phyloP scores from a whole-genome alignment of 2,113 vertebrate species.

The Saguinus midas region DNA sequence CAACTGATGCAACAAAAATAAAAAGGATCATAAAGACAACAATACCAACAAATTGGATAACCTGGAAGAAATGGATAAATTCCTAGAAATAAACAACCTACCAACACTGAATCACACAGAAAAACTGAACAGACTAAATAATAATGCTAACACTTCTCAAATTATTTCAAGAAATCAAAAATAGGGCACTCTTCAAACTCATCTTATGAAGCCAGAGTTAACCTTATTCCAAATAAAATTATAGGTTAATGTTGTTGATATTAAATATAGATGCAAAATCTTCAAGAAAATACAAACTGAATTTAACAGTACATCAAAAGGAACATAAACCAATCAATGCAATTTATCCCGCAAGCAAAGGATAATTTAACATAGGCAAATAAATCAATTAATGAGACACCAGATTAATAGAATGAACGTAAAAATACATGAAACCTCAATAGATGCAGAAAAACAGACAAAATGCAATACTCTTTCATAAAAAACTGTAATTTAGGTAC shows the following conservation, averaged over 20 bases:
- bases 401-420: not conserved
- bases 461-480: not conserved
- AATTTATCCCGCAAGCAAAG: not conserved
- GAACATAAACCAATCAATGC: not conserved
- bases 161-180: not conserved
- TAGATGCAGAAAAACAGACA: not conserved
- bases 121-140: not conserved
- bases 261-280: not conserved
- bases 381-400: not conserved
- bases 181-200: not conserved
- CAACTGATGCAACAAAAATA: not conserved
- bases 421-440: not conserved
- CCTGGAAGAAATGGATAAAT: not conserved
- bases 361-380: not conserved
- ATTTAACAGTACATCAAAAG: not conserved
- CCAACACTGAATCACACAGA: not conserved
- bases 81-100: not conserved
- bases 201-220: not conserved
- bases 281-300: not conserved
- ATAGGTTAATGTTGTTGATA: not conserved
- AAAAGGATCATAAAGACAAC: not conserved
- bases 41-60: not conserved
- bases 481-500: not conserved
- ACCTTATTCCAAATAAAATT: not conserved
- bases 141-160: not conserved